Conservation (phyloP, 2,797 vertebrate genomes). For the Pteronotus mesoamericanus region DNA sequence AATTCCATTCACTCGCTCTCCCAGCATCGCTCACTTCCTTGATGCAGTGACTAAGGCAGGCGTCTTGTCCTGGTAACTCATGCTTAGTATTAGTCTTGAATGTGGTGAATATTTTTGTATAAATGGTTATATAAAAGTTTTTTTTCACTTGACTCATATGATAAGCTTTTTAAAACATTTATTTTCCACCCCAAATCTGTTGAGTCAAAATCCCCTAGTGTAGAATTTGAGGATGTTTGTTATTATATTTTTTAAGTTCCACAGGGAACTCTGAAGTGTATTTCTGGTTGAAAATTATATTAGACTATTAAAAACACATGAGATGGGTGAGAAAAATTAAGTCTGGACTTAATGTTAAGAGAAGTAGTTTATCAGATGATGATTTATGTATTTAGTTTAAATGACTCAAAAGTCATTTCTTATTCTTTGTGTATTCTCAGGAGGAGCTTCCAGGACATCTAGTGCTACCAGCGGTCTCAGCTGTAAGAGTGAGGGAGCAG, state of each 20-base stretch:
- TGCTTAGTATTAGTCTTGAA: background rate
- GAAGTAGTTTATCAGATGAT: background rate
- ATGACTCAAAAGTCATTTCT: background rate
- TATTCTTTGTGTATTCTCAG: conserved; percentile 52
- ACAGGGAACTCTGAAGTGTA: background rate
- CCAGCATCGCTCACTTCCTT: background rate
- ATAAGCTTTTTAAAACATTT: background rate
- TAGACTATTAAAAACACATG: background rate
- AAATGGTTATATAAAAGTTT: background rate
- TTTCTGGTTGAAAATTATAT: background rate
- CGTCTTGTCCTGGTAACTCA: background rate
- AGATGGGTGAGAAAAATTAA: background rate
- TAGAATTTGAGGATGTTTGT: background rate
- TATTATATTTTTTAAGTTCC: background rate
- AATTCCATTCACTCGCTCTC: background rate
- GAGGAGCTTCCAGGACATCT: conserved; percentile 78
- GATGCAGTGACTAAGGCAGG: background rate
- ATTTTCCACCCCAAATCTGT: background rate
- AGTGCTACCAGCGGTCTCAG: conserved; percentile 74
- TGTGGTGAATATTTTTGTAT: background rate
- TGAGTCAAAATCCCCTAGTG: background rate
- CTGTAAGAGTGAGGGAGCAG: conserved; percentile 79
- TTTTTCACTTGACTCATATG: background rate
- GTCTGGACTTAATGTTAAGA: background rate
- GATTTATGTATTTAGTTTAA: background rate